Evolutionary conservation across 1,140 invertebrate species (phyloP).

Genomic region (Hyphantria cunea): DNA sequence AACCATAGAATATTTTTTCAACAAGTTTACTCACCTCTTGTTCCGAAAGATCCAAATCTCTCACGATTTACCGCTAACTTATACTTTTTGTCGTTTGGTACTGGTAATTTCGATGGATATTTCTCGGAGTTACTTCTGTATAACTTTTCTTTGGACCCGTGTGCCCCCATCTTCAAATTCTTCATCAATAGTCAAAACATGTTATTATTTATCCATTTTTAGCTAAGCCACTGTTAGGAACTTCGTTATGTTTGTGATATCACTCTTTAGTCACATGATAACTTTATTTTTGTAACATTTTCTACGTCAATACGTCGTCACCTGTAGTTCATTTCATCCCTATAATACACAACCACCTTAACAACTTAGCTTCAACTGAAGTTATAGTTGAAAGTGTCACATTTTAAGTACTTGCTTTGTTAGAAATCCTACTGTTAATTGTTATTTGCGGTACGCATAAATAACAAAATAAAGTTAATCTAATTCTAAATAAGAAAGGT

Average conservation of each 20-base stretch:
- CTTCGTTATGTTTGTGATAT: conserved; percentile 34
- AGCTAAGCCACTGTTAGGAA: conserved; percentile 38
- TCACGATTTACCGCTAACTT: conserved; percentile 78
- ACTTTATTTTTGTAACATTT: conserved; percentile 31
- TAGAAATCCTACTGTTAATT: conserved; percentile 11
- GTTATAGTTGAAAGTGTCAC: conserved; percentile 30
- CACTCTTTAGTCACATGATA: conserved; percentile 44
- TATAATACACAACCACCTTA: conserved; percentile 10
- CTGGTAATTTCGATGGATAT: conserved; percentile 76
- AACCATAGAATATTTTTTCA: conserved; percentile 31
- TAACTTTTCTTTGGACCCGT: conserved; percentile 87
- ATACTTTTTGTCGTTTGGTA: conserved; percentile 79
- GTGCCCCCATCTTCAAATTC: conserved; percentile 84
- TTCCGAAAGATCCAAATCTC: conserved; percentile 83
- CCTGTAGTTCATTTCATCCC: conserved; percentile 20
- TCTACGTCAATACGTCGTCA: conserved; percentile 15
- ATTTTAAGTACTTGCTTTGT: conserved; percentile 28
- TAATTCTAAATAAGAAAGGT: conserved; percentile 12
- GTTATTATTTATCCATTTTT: conserved; percentile 35
- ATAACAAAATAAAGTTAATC: conserved; percentile 11
- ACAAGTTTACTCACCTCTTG: conserved; percentile 68
- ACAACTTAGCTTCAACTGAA: not conserved
- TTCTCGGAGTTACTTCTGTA: conserved; percentile 83
- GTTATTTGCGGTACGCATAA: not conserved
- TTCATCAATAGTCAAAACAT: conserved; percentile 64